Evolutionary conservation across 2,113 vertebrate genomes (phyloP), one percentile per base, ranked within the genome.

Genomic region (Melanerpes formicivorus): DNA sequence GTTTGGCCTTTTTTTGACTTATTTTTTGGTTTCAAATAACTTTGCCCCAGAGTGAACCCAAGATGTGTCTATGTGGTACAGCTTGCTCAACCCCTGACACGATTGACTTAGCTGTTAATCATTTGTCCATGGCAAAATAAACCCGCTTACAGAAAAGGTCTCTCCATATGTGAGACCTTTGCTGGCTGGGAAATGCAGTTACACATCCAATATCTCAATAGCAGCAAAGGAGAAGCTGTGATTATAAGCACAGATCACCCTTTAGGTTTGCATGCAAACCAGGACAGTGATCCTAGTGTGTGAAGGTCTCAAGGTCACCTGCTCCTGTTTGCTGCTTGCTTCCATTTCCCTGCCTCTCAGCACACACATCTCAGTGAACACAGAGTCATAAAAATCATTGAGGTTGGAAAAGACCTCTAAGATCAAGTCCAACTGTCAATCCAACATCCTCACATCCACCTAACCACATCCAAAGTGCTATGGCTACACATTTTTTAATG

Each of bases 61-160:
- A 79, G 84, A 75, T 37, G 60, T 63, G 32, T 54, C 37, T 82
- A 18, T 34, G 69, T 44, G 64, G 79, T n/a, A 40, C 18, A 69
- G 82, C 48, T 75, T 82, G 85, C 92, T 94, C 96, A 96, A 96
- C 96, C 97, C 95, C 84, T 95, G 94, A 86, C 93, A 85, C 32
- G 5, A 96, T 87, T 55, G 95, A 97, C 92, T 86, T 84, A 42
- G 48, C 70, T 93, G 97, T 97, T 97, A 98, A 98, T 97, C 93
- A 97, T 97, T 97, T 82, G 56, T 55, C 74, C 66, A 56, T 17
- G 89, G 82, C 67, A 66, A 88, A 65, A 42, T 5, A 16, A 44
- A 19, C 23, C 14, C 14, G 14, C 60, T 95, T 90, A 88, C 79
- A 77, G 90, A 78, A 83, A 93, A 85, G n/a, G 58, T 4, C 46